Percentiles rank a stretch among this genome's conserved stretches.
These are phyloP conservation scores for Ellobium chinense DNA, from an alignment of 2,888 invertebrate species.

Conservation along the genomic window DNA sequence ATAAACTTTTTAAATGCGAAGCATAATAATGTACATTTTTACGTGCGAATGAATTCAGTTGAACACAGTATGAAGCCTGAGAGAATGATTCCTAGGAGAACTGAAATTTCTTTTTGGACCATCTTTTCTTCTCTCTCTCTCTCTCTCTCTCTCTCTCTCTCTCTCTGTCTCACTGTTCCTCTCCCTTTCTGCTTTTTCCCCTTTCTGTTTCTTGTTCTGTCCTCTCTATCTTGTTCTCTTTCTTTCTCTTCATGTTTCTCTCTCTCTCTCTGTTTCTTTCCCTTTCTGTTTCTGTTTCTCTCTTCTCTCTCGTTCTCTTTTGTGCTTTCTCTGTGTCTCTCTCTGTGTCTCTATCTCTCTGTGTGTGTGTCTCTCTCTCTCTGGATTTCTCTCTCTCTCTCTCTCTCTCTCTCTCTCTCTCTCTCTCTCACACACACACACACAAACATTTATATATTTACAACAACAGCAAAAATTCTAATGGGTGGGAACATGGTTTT, in stretches of 20 bases:
- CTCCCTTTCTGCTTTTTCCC: neutral
- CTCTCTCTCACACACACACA: neutral
- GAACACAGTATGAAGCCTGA: too few species aligned
- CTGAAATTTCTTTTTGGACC: neutral
- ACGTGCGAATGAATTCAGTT: too few species aligned
- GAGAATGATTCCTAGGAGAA: too few species aligned
- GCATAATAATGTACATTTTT: too few species aligned
- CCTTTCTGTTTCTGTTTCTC: neutral
- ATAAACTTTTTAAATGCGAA: too few species aligned
- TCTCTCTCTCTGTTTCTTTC: neutral
- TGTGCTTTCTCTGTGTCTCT: neutral
- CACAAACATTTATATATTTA: too few species aligned
- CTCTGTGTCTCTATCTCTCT: neutral
- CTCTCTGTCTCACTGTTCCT: neutral
- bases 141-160: neutral
- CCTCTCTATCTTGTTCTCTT: neutral
- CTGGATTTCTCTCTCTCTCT: neutral
- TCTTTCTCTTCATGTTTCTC: neutral
- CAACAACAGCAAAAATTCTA: too few species aligned
- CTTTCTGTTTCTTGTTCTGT: neutral
- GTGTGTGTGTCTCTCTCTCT: neutral
- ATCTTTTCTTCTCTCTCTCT: neutral
- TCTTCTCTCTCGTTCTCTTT: neutral
- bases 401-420: constrained; percentile 18
- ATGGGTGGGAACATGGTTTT: too few species aligned